Evolutionary conservation across 2,113 vertebrate genomes (phyloP).

Genomic region (Nettapus auritus): DNA sequence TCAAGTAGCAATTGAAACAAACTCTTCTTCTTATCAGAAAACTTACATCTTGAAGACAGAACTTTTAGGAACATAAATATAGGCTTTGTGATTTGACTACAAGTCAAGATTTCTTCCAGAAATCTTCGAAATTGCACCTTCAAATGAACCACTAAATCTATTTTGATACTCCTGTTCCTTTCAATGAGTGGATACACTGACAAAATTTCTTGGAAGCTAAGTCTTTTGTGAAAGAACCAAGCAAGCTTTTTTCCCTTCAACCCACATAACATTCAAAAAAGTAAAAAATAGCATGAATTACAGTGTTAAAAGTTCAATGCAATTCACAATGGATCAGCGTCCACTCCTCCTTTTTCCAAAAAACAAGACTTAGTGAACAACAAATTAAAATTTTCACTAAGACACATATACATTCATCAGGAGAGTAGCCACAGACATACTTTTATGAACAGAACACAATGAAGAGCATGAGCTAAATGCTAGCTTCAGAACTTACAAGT

Average conservation of each 20-base stretch:
- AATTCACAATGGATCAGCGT: background rate
- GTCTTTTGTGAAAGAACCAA: background rate
- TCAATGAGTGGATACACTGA: background rate
- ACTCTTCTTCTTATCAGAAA: background rate
- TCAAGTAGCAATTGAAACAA: background rate
- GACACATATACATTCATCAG: background rate
- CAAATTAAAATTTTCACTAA: background rate
- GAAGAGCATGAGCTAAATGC: background rate
- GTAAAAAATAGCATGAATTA: background rate
- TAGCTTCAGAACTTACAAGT: background rate
- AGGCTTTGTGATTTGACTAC: background rate
- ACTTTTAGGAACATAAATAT: background rate
- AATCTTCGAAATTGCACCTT: background rate
- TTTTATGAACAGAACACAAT: background rate
- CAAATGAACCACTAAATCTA: background rate
- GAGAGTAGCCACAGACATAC: background rate
- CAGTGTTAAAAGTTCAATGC: background rate
- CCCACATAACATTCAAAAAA: fast-evolving
- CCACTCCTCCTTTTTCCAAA: background rate
- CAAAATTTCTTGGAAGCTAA: background rate
- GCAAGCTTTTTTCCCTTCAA: background rate
- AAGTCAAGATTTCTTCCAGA: background rate
- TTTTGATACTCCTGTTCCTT: background rate
- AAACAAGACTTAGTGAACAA: background rate
- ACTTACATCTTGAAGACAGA: background rate